Evolutionary conservation across 1,140 invertebrate species (phyloP), one percentile per base, ranked within the genome.

Genomic region (Elysia chlorotica): DNA sequence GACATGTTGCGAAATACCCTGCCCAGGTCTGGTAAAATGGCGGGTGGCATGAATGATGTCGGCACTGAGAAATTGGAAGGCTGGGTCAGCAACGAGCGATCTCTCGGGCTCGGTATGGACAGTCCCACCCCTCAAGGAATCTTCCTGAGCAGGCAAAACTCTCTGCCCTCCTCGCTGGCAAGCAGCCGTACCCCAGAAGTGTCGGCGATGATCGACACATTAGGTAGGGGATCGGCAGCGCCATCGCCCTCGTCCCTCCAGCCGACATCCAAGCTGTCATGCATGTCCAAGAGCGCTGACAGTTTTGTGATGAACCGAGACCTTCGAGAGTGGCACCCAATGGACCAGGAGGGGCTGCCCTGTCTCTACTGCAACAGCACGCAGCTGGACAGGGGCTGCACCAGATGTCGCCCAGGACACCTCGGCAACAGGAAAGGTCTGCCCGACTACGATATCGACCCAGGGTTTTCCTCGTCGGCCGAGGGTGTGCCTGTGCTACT

Each of bases 271-370:
- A 73, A 65, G 19, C 75, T 68, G 54, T 63, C 71, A 73, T n/a
- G n/a, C 37, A 75, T 76, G 28, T 83, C 81, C 5, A 79, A 79
- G 59, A 82, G 80, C 63, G 78, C 78, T 73, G 83, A 84, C 71
- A 83, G 76, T 65, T 76, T 85, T 35, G 70, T 59, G 0, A 30
- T 67, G 5, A 25, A 31, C 57, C 41, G 41, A 59, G 59, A 59
- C 25, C 62, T 41, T 63, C 66, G 66, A 25, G 53, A 69, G 14
- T 57, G 61, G 54, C 10, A 35, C 33, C 31, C 37, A 31, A 19
- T 2, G 53, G 65, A 30, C 30, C 63, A 31, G 53, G 69, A 36
- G 36, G 69, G 37, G 6, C 2, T 73, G 65, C 41, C 74, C 65
- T 71, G 48, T 62, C 56, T 76, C 23, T 63, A 30, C 37, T 67